phyloP scores from a whole-genome alignment of 30 jellyfish, hydroid and myxozoan genomes.

The Aurelia coerulea region DNA sequence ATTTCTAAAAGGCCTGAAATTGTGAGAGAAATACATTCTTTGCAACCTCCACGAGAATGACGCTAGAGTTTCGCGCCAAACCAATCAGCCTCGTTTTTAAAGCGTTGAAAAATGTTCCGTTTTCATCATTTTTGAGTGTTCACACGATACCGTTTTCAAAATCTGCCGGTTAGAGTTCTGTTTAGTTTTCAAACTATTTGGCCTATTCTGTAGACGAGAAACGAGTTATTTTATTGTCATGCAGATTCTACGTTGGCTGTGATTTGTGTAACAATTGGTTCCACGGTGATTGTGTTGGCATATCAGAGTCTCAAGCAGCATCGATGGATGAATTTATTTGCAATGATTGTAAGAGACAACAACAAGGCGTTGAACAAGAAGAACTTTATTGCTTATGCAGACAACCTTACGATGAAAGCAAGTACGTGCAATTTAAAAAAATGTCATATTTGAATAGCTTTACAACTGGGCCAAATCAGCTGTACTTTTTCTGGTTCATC shows the following conservation, averaged over 20 bases:
- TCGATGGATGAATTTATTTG: slow-evolving; percentile 89
- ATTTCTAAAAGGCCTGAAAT: too few species aligned
- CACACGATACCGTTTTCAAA: too few species aligned
- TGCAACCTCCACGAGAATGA: too few species aligned
- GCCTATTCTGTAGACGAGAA: background rate
- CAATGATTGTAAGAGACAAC: slow-evolving; percentile 81
- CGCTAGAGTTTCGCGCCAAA: too few species aligned
- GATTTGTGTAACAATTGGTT: slow-evolving; percentile 96
- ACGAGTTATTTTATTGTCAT: background rate
- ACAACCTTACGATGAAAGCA: slow-evolving; percentile 97
- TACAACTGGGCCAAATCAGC: too few species aligned
- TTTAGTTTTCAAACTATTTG: background rate
- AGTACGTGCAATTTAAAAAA: slow-evolving; percentile 29
- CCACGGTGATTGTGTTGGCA: slow-evolving; percentile 96
- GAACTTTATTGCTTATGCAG: slow-evolving; percentile 93
- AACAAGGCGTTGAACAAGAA: slow-evolving; percentile 85
- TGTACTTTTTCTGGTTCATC: too few species aligned
- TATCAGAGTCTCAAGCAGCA: slow-evolving; percentile 84
- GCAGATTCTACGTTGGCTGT: slow-evolving; percentile 95
- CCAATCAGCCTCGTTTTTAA: too few species aligned
- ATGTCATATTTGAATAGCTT: background rate
- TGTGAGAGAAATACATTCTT: too few species aligned
- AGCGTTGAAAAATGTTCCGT: too few species aligned
- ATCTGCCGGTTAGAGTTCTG: too few species aligned
- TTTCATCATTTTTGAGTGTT: too few species aligned